Base-by-base conservation (phyloP, 2,797 vertebrate species). In the Dromococcyx pavoninus region DNA sequence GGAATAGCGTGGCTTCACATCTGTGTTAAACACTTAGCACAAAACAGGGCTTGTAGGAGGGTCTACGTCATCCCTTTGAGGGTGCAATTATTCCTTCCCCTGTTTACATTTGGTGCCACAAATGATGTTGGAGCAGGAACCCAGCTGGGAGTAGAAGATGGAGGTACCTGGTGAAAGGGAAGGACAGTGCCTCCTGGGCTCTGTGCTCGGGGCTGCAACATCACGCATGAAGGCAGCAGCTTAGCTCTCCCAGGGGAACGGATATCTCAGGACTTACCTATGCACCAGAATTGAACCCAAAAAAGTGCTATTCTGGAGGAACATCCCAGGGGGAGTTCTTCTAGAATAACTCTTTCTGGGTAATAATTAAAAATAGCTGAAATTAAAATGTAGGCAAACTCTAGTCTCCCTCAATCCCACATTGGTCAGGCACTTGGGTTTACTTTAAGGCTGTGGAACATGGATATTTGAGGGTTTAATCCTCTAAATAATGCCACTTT, bases 141-240 rank as follows among this genome's bases (percentile, higher is more conserved):
- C 44, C n/a, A 4, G 44, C 43, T 14, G 43, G 1, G n/a, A 44
- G 35, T 3, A 10, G 14, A 4, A 44, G 44, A 11, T 0, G 3
- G 60, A 53, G 76, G 12, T 23, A 50, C 2, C 21, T 0, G 4
- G 35, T 65, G 43, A 67, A 21, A 35, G 43, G 48, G 30, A n/a
- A 2, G 58, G 44, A 41, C 2, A 8, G 67, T n/a, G 60, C 22
- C 51, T 19, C 22, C 56, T 4, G 5, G 2, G 17, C 58, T 22
- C 41, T 11, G 32, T 17, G 39, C 75, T 10, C 10, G 27, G 43
- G 53, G 33, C 54, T 69, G 37, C 4, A 4, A 6, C 73, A 5
- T 14, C 6, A 2, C 18, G 30, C 1, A 0, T 0, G 0, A 37
- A 9, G 33, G 22, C 0, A 0, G 32, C n/a, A 86, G 25, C 72